These are phyloP conservation scores for Anser cygnoides DNA, from an alignment of 2,113 vertebrate species.

Conservation along the genomic window DNA sequence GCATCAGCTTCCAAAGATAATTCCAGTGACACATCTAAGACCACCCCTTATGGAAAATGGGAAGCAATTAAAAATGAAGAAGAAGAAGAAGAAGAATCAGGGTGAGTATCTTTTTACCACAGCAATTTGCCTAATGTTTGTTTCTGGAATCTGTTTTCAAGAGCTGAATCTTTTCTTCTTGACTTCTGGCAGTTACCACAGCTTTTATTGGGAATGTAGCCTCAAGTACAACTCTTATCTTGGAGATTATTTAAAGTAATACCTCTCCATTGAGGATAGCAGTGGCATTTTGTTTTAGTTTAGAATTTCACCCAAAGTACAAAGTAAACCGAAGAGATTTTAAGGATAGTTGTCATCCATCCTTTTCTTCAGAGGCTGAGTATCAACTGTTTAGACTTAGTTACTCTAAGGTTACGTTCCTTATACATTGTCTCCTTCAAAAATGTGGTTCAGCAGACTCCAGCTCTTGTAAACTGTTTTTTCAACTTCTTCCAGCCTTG, in stretches of 20 bases:
- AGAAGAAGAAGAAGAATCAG: constrained; percentile 73
- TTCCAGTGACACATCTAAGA: constrained; percentile 47
- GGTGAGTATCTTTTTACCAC: constrained; percentile 77
- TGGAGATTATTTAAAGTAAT: not conserved
- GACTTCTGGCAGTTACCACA: not conserved
- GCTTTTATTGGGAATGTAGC: not conserved
- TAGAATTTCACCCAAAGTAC: not conserved
- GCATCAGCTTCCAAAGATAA: constrained; percentile 47
- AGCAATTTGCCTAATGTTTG: not conserved
- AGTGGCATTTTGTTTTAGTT: not conserved
- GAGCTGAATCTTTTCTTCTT: not conserved
- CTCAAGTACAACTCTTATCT: not conserved
- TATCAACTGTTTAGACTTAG: not conserved
- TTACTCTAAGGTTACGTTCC: not conserved
- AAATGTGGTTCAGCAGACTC: not conserved
- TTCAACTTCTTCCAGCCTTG: not conserved
- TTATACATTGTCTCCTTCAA: not conserved
- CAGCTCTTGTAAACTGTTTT: not conserved
- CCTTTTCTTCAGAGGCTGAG: not conserved
- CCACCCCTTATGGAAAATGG: constrained; percentile 88
- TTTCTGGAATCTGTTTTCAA: not conserved
- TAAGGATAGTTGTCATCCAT: not conserved
- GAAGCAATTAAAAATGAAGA: constrained; percentile 75
- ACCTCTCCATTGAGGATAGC: not conserved
- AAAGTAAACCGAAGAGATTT: not conserved